Evolutionary conservation across 2,888 invertebrate species (phyloP).

Genomic region (Auanema freiburgensis): DNA sequence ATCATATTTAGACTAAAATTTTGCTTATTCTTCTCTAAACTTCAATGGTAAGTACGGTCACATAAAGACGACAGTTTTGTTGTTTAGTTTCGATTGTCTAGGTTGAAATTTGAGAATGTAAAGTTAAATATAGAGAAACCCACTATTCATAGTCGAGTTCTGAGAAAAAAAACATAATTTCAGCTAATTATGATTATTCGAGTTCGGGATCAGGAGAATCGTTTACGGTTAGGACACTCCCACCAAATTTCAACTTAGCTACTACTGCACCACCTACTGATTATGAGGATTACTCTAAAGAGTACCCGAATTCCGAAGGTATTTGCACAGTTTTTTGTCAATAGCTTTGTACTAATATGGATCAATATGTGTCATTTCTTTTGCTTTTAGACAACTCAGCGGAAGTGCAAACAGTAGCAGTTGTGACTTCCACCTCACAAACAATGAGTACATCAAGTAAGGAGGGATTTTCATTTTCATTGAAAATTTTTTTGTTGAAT

Average conservation of each 20-base stretch:
- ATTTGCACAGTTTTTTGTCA: neutral
- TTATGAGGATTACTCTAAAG: conserved; percentile 30
- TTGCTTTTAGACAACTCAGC: no score
- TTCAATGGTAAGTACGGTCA: no score
- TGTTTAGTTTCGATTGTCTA: no score
- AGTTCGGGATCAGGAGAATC: conserved; percentile 28
- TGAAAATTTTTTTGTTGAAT: neutral
- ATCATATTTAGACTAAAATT: no score
- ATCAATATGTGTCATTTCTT: no score
- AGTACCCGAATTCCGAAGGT: conserved; percentile 14
- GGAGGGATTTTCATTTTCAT: neutral
- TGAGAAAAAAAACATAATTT: neutral
- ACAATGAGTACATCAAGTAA: conserved; percentile 3
- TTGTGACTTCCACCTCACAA: neutral
- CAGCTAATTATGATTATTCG: conserved; percentile 41
- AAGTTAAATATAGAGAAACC: no score
- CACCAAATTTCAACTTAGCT: conserved; percentile 38
- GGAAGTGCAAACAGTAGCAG: no score
- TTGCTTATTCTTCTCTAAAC: no score
- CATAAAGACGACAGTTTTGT: no score
- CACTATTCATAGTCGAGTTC: neutral
- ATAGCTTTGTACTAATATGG: neutral
- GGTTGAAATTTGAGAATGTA: no score
- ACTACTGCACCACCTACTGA: conserved; percentile 18
- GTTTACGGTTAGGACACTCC: conserved; percentile 40